Conservation (phyloP, 2,888 invertebrate species). For the Caenorhabditis sp. region DNA sequence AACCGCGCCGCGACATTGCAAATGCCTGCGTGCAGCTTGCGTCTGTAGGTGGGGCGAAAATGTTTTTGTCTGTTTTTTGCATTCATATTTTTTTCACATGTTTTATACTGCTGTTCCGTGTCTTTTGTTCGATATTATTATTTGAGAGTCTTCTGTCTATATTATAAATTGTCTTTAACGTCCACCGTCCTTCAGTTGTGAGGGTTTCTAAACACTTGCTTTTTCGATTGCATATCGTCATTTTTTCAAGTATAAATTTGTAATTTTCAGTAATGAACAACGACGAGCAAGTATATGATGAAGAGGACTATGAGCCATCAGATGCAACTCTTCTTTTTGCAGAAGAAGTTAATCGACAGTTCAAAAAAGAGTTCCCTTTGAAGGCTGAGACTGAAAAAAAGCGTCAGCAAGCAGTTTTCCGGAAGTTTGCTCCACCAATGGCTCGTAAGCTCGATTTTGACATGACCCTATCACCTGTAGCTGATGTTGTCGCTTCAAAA, state of each 20-base stretch:
- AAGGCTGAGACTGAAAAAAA: slow-evolving; percentile 58
- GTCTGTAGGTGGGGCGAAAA: neutral
- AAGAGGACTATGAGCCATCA: slow-evolving; percentile 47
- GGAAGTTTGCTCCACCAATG: slow-evolving; percentile 26
- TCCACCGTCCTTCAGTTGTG: no score
- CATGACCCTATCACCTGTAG: slow-evolving; percentile 41
- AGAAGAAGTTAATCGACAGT: slow-evolving; percentile 39
- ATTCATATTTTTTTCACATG: no score
- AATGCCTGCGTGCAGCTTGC: neutral
- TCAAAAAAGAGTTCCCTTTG: slow-evolving; percentile 59
- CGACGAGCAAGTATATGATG: slow-evolving; percentile 33
- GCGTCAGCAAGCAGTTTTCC: slow-evolving; percentile 3
- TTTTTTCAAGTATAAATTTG: neutral
- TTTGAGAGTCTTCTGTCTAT: no score
- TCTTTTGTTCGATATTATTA: no score
- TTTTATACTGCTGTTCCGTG: no score
- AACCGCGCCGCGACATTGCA: neutral
- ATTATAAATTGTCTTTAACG: no score
- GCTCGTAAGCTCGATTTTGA: slow-evolving; percentile 57
- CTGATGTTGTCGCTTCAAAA: slow-evolving; percentile 24
- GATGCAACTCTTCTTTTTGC: slow-evolving; percentile 55
- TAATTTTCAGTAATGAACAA: slow-evolving; percentile 19
- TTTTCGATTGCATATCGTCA: neutral
- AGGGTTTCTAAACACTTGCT: no score
- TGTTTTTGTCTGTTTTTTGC: no score